Evolutionary conservation across 37 sponge, comb jelly and placozoan genomes (phyloP).

Genomic region (Halichondria panicea): DNA sequence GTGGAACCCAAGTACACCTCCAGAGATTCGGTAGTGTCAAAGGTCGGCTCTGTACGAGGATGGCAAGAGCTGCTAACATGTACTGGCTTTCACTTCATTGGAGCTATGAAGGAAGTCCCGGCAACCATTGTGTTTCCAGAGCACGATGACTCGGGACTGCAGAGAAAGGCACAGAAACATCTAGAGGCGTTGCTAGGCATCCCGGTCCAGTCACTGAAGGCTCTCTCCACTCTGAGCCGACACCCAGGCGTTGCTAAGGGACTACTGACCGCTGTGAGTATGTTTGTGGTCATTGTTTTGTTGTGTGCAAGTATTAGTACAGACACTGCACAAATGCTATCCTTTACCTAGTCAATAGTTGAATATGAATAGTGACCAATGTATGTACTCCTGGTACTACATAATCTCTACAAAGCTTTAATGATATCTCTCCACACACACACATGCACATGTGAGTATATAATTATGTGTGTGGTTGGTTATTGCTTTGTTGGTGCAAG

Average conservation of each 20-base stretch:
- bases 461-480: too few species aligned
- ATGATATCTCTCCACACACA: too few species aligned
- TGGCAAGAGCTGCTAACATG: slow-evolving; percentile 83
- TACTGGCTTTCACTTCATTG: slow-evolving; percentile 82
- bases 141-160: slow-evolving; percentile 86
- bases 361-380: too few species aligned
- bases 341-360: too few species aligned
- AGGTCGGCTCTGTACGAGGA: slow-evolving; percentile 67
- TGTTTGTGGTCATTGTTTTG: background rate
- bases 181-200: slow-evolving; percentile 73
- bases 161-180: slow-evolving; percentile 52
- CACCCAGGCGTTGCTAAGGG: slow-evolving; percentile 41
- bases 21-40: slow-evolving; percentile 49
- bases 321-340: background rate
- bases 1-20: slow-evolving; percentile 67
- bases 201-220: slow-evolving; percentile 46
- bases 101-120: slow-evolving; percentile 66
- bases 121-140: slow-evolving; percentile 84
- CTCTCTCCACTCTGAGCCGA: slow-evolving; percentile 51
- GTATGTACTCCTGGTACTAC: too few species aligned
- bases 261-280: slow-evolving; percentile 56
- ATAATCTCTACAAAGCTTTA: too few species aligned
- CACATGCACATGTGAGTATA: too few species aligned
- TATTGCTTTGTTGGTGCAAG: too few species aligned
- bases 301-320: background rate